Evolutionary conservation across 2,113 vertebrate species (phyloP), one percentile per base, ranked within the genome.

Genomic region (Sorex fumeus): DNA sequence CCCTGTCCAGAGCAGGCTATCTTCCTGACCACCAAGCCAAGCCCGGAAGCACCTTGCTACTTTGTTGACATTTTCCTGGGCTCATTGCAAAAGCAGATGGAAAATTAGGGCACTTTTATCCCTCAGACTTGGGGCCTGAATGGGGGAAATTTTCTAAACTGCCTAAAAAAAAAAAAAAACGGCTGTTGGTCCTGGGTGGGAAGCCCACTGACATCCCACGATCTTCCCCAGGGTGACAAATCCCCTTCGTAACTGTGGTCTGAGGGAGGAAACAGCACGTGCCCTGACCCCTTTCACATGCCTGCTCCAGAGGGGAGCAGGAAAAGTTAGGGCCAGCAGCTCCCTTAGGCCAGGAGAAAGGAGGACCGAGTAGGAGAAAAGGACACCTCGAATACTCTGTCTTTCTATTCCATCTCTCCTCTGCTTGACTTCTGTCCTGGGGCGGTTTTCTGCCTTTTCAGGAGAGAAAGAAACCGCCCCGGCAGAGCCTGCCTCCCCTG

Each of bases 391-490:
- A 23, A 62, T 12, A 72, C 8, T 45, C n/a, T 30, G 9, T 4
- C 28, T 36, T 6, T 10, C 0, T 23, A 2, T 1, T 30, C 34
- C 7, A 6, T 32, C 25, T 83, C 15, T 27, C 28, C 21, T 81
- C 77, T 75, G 10, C 45, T 30, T 84, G 86, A 53, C 57, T n/a
- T 32, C 40, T 75, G 2, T 82, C 43, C 82, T 85, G 18, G 90
- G 21, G 27, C 83, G 66, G 18, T 47, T 90, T 50, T 93, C 78
- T 97, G 28, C n/a, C 0, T 87, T n/a, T 84, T 57, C 96, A 98
- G 98, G 97, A 0, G 97, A 98, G 71, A 98, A 98, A 90, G 98
- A 98, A 0, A 1, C 70, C 0, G 9, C 32, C 0, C 64, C 93
- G 0, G 97, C 98, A 93, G 97, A 97, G 27, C 97, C 96, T 64